Percentiles rank a stretch among this genome's conserved stretches.
These are phyloP conservation scores for Drosophila subsilvestris DNA, from an alignment of 2,888 invertebrate genomes.

Conservation along the genomic window DNA sequence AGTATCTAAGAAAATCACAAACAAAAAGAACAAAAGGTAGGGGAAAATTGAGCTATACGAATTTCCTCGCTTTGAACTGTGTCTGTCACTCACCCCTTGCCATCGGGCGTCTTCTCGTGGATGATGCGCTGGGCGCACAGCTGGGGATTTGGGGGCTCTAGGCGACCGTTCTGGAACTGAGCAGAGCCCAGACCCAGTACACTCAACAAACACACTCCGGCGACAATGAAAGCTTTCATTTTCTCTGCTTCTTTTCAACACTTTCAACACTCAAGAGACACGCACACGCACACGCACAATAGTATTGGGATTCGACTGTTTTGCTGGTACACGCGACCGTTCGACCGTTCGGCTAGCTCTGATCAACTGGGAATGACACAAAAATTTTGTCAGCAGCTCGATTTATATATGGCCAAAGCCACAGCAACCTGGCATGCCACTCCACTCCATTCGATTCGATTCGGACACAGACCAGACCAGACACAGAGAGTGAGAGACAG, in stretches of 20 bases:
- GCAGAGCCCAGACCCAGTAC: slow-evolving; percentile 84
- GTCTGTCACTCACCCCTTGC: slow-evolving; percentile 86
- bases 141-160: slow-evolving; percentile 91
- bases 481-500: slow-evolving; percentile 10
- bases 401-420: slow-evolving; percentile 79
- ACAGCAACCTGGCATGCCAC: neutral
- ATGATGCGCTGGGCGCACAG: slow-evolving; percentile 90
- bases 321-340: slow-evolving; percentile 30
- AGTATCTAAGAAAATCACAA: slow-evolving; percentile 86
- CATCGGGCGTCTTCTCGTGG: slow-evolving; percentile 89
- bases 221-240: slow-evolving; percentile 84
- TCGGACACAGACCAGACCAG: neutral
- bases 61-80: neutral
- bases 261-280: slow-evolving; percentile 29
- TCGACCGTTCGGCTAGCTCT: slow-evolving; percentile 63
- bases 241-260: slow-evolving; percentile 35
- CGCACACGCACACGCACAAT: slow-evolving; percentile 67
- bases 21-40: neutral
- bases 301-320: slow-evolving; percentile 56
- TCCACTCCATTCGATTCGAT: slow-evolving; percentile 12
- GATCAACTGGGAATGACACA: slow-evolving; percentile 81
- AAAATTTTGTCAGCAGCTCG: slow-evolving; percentile 75
- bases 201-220: slow-evolving; percentile 84
- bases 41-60: neutral
- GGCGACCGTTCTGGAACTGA: slow-evolving; percentile 90